Base-by-base conservation (phyloP, 2,113 vertebrate species). In the Nibea albiflora region DNA sequence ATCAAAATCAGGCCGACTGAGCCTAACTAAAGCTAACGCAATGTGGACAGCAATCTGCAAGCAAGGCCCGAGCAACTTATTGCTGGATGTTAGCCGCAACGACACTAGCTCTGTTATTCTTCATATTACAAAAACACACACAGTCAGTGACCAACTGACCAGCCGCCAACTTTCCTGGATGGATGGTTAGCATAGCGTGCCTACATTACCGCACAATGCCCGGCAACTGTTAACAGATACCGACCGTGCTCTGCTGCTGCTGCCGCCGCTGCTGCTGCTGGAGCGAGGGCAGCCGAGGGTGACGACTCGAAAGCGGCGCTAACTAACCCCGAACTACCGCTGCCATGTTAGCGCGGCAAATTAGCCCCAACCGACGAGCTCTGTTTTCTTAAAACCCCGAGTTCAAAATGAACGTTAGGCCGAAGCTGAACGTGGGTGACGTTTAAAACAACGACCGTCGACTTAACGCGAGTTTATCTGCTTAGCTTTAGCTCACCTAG, bases 171-270 rank as follows among this genome's bases (percentile, higher is more conserved):
- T 84, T 79, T 75, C 22, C 61, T 49, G 69, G 31, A 26, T 58
- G 58, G 67, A 54, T 58, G 52, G 76, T 83, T 85, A 92, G 83
- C 87, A 85, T 50, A 63, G 58, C 78, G 39, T 58, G 31, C 85
- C 76, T 86, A 90, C 80, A 88, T 35, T 75, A 65, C 67, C 83
- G 74, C 88, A 92, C 88, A 92, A 91, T 85, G 86, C 76, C 88
- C 68, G 65, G 73, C 15, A 54, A 71, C 42, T 52, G 69, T 17
- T 64, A 77, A 77, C 81, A 14, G 11, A 39, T 46, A 50, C 61
- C 58, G 81, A 56, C 72, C 84, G 64, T 68, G 77, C 76, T 75
- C 44, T 2, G 24, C 24, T 26, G 24, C 24, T 70, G 65, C 66
- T 47, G 57, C 24, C 24, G 24, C 24, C 24, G 24, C 24, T 26